Evolutionary conservation across 2,113 vertebrate genomes (phyloP).

Genomic region (Thamnophis sirtalis): DNA sequence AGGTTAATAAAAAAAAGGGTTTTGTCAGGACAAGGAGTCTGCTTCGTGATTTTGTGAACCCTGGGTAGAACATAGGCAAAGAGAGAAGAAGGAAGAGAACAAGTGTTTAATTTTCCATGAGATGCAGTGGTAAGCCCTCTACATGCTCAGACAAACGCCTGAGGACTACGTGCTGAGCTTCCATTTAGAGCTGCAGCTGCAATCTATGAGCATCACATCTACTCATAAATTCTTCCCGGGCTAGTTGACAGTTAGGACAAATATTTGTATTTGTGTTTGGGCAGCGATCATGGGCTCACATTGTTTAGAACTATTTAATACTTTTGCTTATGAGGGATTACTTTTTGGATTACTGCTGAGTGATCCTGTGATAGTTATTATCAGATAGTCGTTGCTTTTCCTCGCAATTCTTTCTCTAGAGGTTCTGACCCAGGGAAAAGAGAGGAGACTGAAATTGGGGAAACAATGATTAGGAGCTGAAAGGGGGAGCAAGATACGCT

Average conservation of each 20-base stretch:
- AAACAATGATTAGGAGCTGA: conserved; percentile 62
- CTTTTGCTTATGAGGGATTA: background rate
- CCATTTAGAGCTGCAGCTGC: background rate
- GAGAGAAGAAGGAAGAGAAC: background rate
- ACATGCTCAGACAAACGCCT: background rate
- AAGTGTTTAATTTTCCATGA: background rate
- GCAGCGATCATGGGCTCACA: background rate
- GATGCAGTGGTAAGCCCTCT: background rate
- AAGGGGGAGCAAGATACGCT: conserved; percentile 58
- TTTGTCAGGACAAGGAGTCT: too few species aligned
- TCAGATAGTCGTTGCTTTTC: conserved; percentile 23
- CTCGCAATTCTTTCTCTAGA: conserved; percentile 24
- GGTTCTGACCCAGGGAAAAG: conserved; percentile 50
- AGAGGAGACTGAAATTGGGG: conserved; percentile 39
- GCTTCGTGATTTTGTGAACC: too few species aligned
- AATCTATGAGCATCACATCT: background rate
- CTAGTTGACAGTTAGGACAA: background rate
- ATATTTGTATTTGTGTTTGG: background rate
- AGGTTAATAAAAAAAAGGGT: too few species aligned
- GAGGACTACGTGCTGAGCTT: background rate
- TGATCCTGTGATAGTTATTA: background rate
- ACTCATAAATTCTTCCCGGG: background rate
- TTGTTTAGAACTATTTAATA: background rate
- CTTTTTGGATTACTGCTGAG: background rate
- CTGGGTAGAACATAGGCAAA: background rate